Evolutionary conservation across 2,797 vertebrate genomes (phyloP), one percentile per base, ranked within the genome.

Genomic region (Odontamblyopus lacepedii): DNA sequence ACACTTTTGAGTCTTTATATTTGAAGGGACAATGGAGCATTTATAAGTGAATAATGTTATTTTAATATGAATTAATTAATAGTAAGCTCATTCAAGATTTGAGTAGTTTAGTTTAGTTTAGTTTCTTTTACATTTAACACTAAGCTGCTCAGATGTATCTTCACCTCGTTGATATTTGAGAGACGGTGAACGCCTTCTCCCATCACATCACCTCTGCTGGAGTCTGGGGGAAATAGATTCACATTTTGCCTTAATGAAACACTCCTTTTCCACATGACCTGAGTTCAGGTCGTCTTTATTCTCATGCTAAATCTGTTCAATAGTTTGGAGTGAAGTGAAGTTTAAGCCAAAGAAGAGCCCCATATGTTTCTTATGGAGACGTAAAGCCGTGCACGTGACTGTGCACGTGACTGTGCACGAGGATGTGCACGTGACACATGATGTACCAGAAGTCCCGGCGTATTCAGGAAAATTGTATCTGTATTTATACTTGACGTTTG

Each of bases 401-500:
- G 38, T 38, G 38, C 8, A 41, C 1, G 19, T 18, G 18, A 2
- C 1, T 38, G 38, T 38, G 38, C 38, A 38, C 38, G 5, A 11
- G 8, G 38, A 41, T 41, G 38, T 41, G 9, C 38, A 44, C 41
- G 12, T 44, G 41, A 44, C 32, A 4, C 6, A 35, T 4, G 32
- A 35, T 35, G 32, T 7, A 35, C 5, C 48, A 16, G 48, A 16
- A 51, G 1, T 18, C 48, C 13, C 4, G 5, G 4, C n/a, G 51
- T 11, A 38, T 63, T 38, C 61, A 63, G 61, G 32, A 63, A 63
- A 35, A 63, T 8, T 56, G 6, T 19, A n/a, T 12, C n/a, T 26
- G 5, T 48, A 65, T 65, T 65, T 50, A 65, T 65, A 65, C 63
- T 44, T 35, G 61, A 19, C 6, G 50, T 53, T 53, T 35, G 60